phyloP scores from a whole-genome alignment of 2,797 vertebrate genomes.

The Phaenicophaeus curvirostris region DNA sequence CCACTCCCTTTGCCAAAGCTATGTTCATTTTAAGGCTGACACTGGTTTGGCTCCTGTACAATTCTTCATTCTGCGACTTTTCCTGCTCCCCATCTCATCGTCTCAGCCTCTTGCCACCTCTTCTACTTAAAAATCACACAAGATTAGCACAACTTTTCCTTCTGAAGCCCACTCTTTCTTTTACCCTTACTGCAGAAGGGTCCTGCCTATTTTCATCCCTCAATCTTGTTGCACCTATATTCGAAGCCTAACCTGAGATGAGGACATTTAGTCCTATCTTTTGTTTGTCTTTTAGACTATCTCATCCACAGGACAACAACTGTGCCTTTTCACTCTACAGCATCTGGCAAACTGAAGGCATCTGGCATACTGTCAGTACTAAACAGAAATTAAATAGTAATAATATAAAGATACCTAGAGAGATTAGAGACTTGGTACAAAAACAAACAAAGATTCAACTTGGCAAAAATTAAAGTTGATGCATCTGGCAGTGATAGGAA shows the following conservation, averaged over 20 bases:
- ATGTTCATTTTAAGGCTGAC: neutral
- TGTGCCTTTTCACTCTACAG: neutral
- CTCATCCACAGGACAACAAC: neutral
- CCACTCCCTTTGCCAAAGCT: neutral
- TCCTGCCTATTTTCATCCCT: neutral
- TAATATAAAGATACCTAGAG: conserved; percentile 50
- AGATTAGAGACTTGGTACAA: conserved; percentile 20
- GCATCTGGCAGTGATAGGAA: neutral
- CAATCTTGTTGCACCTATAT: neutral
- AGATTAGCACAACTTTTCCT: neutral
- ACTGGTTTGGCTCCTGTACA: neutral
- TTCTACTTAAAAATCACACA: neutral
- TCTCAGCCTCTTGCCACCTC: neutral
- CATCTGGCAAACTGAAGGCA: conserved; percentile 26
- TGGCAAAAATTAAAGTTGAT: conserved; percentile 33
- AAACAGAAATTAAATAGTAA: conserved; percentile 57
- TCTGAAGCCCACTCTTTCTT: neutral
- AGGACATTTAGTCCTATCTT: neutral
- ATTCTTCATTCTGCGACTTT: neutral
- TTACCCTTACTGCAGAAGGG: neutral
- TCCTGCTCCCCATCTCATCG: neutral
- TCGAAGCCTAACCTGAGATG: neutral
- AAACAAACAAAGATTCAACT: conserved; percentile 34
- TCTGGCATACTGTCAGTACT: conserved; percentile 30
- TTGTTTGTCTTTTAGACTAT: neutral